A percentile compares a stretch with the other conserved stretches of the same genome.
These are phyloP conservation scores for Xiphophorus maculatus DNA, from an alignment of 2,113 vertebrate species.

Conservation along the genomic window DNA sequence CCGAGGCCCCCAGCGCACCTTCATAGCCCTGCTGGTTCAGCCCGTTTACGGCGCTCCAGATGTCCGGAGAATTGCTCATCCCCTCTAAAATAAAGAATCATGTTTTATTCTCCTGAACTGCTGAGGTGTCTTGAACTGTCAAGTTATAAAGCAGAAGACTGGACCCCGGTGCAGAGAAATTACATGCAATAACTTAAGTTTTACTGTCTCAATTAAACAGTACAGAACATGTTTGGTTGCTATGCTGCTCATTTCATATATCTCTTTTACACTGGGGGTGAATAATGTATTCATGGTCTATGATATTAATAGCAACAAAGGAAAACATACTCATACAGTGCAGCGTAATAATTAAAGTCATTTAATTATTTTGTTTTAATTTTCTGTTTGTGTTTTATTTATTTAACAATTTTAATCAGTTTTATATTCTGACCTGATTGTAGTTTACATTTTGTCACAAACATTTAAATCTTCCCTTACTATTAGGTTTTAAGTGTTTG, in stretches of 20 bases:
- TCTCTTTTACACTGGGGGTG: neutral
- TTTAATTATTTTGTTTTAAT: no score
- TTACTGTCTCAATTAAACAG: neutral
- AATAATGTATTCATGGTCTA: neutral
- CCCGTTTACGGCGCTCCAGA: slow-evolving; percentile 94
- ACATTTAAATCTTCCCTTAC: no score
- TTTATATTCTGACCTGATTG: no score
- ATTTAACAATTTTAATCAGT: no score
- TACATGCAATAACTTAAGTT: neutral
- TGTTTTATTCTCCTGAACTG: slow-evolving; percentile 44
- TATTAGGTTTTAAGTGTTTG: no score
- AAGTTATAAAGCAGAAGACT: neutral
- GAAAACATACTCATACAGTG: no score
- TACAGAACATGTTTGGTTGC: neutral
- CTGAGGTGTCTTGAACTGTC: slow-evolving; percentile 59
- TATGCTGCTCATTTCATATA: neutral
- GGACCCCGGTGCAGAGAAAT: slow-evolving; percentile 11
- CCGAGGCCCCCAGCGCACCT: slow-evolving; percentile 88
- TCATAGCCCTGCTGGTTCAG: slow-evolving; percentile 94
- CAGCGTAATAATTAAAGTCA: no score
- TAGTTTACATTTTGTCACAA: no score
- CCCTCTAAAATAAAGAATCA: slow-evolving; percentile 84
- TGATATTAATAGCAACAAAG: no score
- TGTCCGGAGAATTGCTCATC: slow-evolving; percentile 91
- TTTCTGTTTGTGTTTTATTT: no score